Evolutionary conservation across 2,888 invertebrate species (phyloP).

Genomic region (Lottia scabra): DNA sequence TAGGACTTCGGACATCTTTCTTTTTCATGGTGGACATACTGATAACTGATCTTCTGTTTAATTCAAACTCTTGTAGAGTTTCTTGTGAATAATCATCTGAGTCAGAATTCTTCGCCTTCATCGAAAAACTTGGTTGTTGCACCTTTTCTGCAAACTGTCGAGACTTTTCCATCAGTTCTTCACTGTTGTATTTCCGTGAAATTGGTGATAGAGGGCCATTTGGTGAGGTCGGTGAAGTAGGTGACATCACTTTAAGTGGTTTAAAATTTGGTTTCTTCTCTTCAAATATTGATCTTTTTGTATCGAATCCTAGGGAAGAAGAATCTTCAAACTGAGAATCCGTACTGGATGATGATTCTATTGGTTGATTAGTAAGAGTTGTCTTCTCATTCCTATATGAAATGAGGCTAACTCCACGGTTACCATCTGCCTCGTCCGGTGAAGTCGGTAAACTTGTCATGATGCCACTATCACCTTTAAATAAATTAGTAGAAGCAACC

Average conservation of each 20-base stretch:
- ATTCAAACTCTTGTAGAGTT: not conserved
- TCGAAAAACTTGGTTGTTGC: not conserved
- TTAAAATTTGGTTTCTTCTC: not conserved
- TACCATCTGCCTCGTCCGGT: slow-evolving; percentile 30
- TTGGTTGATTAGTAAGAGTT: not conserved
- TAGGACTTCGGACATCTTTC: slow-evolving; percentile 1
- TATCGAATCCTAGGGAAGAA: not conserved
- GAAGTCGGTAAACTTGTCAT: slow-evolving; percentile 26
- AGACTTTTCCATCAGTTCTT: not conserved
- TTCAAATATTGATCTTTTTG: not conserved
- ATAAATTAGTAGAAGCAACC: slow-evolving; percentile 1
- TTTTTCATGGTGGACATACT: not conserved
- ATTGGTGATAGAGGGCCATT: not conserved
- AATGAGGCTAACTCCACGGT: not conserved
- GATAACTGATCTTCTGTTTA: not conserved
- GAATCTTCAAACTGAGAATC: slow-evolving; percentile 1
- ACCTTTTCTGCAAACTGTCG: slow-evolving; percentile 1
- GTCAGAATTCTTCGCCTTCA: not conserved
- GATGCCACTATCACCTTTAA: slow-evolving; percentile 31
- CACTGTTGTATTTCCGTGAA: not conserved
- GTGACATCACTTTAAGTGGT: not conserved
- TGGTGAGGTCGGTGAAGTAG: not conserved
- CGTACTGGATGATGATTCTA: not conserved
- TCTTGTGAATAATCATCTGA: not conserved
- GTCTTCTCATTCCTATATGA: not conserved